Conservation (phyloP, 2,888 invertebrate genomes). For the Agrenia bidenticulata region DNA sequence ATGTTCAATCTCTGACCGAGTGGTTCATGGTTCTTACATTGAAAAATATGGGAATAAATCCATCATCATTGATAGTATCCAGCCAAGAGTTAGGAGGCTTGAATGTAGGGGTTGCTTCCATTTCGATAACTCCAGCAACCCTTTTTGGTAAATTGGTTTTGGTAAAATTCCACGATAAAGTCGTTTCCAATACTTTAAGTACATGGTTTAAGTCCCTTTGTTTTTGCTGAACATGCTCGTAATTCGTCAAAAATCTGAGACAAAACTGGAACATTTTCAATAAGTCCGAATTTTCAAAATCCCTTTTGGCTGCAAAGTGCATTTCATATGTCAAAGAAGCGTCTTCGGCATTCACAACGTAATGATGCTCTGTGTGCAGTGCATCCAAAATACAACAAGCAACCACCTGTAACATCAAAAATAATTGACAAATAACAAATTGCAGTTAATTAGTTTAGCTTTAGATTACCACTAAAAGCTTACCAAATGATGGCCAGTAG, state of each 20-base stretch:
- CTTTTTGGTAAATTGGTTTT: slow-evolving; percentile 47
- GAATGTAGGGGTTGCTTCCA: slow-evolving; percentile 45
- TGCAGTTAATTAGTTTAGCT: no score
- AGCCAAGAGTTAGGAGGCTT: slow-evolving; percentile 50
- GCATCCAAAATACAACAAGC: slow-evolving; percentile 81
- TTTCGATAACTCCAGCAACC: slow-evolving; percentile 50
- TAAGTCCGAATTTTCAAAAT: slow-evolving; percentile 78
- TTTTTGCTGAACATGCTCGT: slow-evolving; percentile 35
- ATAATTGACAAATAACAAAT: background rate
- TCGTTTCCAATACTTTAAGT: slow-evolving; percentile 46
- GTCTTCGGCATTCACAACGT: slow-evolving; percentile 79
- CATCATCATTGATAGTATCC: slow-evolving; percentile 41
- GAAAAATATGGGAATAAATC: slow-evolving; percentile 49
- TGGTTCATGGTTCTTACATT: slow-evolving; percentile 40
- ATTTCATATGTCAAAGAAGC: slow-evolving; percentile 85
- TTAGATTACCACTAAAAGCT: slow-evolving; percentile 17
- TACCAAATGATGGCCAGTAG: slow-evolving; percentile 37
- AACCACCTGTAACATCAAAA: slow-evolving; percentile 67
- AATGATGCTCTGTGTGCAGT: slow-evolving; percentile 84
- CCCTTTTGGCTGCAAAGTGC: slow-evolving; percentile 78
- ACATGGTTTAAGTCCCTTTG: slow-evolving; percentile 46
- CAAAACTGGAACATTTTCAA: slow-evolving; percentile 76
- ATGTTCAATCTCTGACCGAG: no score
- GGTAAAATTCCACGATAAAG: slow-evolving; percentile 51
- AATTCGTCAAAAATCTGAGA: slow-evolving; percentile 51